Evolutionary conservation across 2,113 vertebrate species (phyloP).

Genomic region (Upupa epops): DNA sequence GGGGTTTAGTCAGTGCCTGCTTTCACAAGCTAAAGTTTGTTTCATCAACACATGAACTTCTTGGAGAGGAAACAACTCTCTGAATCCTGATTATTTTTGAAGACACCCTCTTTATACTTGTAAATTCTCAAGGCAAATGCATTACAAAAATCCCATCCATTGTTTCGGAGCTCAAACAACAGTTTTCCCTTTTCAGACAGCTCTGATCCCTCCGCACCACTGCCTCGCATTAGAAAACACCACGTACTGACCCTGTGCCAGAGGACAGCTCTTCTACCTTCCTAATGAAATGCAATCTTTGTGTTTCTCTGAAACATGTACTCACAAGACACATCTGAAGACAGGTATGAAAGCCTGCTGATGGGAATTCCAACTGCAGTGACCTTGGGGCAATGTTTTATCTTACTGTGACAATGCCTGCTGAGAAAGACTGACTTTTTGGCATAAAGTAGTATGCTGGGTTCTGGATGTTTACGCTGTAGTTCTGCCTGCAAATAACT

Average conservation of each 20-base stretch:
- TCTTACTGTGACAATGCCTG: conserved; percentile 62
- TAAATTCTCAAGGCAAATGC: accelerated
- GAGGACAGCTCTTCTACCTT: background rate
- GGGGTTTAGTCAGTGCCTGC: background rate
- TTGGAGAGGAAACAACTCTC: background rate
- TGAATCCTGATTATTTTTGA: background rate
- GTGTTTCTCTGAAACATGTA: conserved; percentile 59
- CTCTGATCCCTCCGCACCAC: background rate
- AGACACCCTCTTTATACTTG: background rate
- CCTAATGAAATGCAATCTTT: background rate
- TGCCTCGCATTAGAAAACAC: background rate
- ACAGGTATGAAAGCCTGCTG: conserved; percentile 63
- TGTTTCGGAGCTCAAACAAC: background rate
- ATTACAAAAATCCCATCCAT: background rate
- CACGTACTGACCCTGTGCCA: background rate
- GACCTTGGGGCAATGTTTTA: conserved; percentile 72
- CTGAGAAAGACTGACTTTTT: conserved; percentile 63
- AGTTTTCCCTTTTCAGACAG: background rate
- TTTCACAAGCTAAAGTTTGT: background rate
- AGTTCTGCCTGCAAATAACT: conserved; percentile 43
- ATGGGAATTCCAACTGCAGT: conserved; percentile 68
- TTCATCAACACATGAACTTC: background rate
- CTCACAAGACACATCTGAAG: conserved; percentile 66
- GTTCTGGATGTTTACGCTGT: conserved; percentile 4
- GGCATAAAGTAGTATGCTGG: conserved; percentile 6